Evolutionary conservation across 1,140 invertebrate species (phyloP).

Genomic region (Bombus consobrinus): DNA sequence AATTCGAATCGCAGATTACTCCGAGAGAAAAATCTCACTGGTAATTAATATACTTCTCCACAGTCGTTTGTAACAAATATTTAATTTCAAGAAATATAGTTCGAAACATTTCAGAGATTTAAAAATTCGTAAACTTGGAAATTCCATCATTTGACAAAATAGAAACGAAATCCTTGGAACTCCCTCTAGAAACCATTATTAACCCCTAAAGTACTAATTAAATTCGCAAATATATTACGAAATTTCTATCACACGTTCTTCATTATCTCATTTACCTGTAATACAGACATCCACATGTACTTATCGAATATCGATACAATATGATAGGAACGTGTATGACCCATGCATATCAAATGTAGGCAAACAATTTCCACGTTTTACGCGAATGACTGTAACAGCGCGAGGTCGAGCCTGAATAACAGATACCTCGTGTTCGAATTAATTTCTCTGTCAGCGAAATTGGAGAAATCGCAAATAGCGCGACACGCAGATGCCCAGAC

Average conservation of each 20-base stretch:
- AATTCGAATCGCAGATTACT: not conserved
- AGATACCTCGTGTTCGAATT: not conserved
- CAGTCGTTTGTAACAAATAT: not conserved
- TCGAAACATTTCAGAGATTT: no score
- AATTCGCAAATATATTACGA: no score
- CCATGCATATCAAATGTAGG: no score
- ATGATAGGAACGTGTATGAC: no score
- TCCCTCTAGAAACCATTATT: no score
- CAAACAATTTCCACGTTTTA: no score
- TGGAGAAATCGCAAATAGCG: constrained; percentile 23
- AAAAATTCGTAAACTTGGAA: no score
- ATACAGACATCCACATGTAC: no score
- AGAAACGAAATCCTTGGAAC: not conserved
- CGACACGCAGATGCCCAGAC: not conserved
- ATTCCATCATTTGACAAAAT: not conserved
- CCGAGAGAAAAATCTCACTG: not conserved
- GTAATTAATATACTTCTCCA: not conserved
- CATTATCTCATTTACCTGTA: no score
- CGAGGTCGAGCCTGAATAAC: not conserved
- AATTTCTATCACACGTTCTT: no score
- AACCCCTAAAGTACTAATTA: no score
- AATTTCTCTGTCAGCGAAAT: constrained; percentile 10
- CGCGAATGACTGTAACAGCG: not conserved
- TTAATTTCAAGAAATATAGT: not conserved
- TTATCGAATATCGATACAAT: no score